phyloP scores from a whole-genome alignment of 2,113 vertebrate genomes.

The Dermatemys mawii region DNA sequence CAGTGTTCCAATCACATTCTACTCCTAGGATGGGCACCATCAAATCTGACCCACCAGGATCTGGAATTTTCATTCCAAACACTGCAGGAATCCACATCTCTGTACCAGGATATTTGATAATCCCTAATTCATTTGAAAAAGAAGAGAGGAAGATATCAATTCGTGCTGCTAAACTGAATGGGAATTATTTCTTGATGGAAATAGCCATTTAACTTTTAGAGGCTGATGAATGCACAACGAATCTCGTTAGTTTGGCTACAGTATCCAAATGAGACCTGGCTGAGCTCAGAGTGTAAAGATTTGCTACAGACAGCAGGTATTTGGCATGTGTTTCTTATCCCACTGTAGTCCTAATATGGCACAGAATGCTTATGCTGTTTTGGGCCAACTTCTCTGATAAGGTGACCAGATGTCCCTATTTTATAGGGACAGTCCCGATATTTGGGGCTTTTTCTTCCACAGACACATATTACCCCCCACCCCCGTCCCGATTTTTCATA shows the following conservation, averaged over 20 bases:
- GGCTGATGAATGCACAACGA: background rate
- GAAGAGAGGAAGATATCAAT: background rate
- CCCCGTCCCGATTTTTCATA: no score
- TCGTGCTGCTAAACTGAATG: background rate
- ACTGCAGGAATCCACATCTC: slow-evolving; percentile 81
- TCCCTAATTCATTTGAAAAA: slow-evolving; percentile 71
- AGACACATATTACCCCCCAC: no score
- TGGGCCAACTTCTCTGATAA: background rate
- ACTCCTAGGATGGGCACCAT: slow-evolving; percentile 88
- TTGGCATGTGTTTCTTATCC: background rate
- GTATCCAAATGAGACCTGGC: background rate
- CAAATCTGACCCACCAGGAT: slow-evolving; percentile 85
- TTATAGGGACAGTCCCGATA: no score
- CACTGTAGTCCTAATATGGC: background rate
- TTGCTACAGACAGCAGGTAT: background rate
- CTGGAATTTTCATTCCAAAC: slow-evolving; percentile 89
- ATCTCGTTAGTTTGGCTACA: background rate
- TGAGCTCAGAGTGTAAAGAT: background rate
- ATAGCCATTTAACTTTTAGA: background rate
- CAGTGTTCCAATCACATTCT: slow-evolving; percentile 76
- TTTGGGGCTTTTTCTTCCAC: no score
- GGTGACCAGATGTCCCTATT: background rate
- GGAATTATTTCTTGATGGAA: background rate
- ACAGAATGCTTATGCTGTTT: background rate
- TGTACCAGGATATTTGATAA: slow-evolving; percentile 79